A percentile compares a stretch with the other conserved stretches of the same genome.
Conservation (phyloP, 1,140 invertebrate species). For the Monomorium pharaonis region DNA sequence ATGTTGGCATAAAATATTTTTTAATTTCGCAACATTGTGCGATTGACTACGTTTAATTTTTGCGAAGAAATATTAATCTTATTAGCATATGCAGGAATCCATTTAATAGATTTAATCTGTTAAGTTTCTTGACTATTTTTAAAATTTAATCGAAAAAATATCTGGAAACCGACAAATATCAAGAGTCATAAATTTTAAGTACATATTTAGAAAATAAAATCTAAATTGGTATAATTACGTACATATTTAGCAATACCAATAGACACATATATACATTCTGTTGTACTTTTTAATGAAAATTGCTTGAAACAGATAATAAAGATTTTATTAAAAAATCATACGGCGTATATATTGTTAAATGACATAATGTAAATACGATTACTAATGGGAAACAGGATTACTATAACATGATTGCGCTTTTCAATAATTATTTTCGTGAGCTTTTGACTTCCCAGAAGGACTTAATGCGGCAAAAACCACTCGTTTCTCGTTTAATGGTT, state of each 20-base stretch:
- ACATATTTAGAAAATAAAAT: background rate
- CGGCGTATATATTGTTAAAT: background rate
- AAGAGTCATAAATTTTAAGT: background rate
- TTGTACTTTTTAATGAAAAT: background rate
- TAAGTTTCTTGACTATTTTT: background rate
- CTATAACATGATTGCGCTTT: background rate
- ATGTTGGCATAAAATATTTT: background rate
- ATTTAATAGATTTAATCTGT: background rate
- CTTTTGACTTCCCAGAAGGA: background rate
- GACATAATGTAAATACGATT: background rate
- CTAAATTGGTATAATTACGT: background rate
- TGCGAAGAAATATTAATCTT: background rate
- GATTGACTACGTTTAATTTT: background rate
- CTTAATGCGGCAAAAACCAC: background rate
- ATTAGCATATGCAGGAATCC: background rate
- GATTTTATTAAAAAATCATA: background rate
- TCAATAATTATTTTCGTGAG: background rate
- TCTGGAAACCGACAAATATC: background rate
- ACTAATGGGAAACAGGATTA: background rate
- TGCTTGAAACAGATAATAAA: background rate
- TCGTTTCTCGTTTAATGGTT: background rate
- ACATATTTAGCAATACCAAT: background rate
- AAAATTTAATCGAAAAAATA: background rate
- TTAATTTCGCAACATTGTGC: background rate
- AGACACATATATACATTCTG: background rate